These are phyloP conservation scores for Drosophila pachea DNA, from an alignment of 1,140 invertebrate genomes.

Conservation along the genomic window DNA sequence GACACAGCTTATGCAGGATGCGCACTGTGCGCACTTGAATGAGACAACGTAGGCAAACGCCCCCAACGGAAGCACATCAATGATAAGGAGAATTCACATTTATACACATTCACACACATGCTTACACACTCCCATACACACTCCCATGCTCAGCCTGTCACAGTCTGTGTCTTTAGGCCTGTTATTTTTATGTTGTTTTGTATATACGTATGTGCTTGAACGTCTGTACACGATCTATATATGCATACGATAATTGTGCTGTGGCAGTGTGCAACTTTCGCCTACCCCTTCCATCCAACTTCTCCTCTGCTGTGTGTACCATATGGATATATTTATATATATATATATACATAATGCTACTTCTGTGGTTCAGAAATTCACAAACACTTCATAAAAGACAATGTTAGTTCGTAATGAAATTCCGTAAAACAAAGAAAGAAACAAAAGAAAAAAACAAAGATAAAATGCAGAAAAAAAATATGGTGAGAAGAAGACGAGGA, in stretches of 20 bases:
- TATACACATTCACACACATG: not conserved
- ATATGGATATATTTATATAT: not conserved
- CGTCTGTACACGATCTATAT: not conserved
- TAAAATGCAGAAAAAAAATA: conserved; percentile 7
- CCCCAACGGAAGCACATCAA: conserved; percentile 7
- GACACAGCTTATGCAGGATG: conserved; percentile 77
- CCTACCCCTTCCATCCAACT: no score
- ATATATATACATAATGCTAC: conserved; percentile 13
- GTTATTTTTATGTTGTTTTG: conserved; percentile 3
- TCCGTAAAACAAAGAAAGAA: conserved; percentile 37
- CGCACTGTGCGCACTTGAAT: conserved; percentile 73
- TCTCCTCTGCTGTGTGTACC: no score
- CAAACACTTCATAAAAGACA: conserved; percentile 68
- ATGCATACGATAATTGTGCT: no score
- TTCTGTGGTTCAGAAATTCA: conserved; percentile 34
- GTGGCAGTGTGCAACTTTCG: no score
- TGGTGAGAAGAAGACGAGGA: not conserved
- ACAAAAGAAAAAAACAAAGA: conserved; percentile 8
- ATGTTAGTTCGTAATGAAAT: conserved; percentile 59
- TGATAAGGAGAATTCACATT: not conserved
- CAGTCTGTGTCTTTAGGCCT: not conserved
- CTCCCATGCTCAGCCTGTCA: not conserved
- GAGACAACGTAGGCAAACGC: conserved; percentile 59
- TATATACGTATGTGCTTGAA: conserved; percentile 10
- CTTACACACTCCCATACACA: conserved; percentile 1